A percentile compares a stretch with the other conserved stretches of the same genome.
phyloP scores from a whole-genome alignment of 2,113 vertebrate species.

The Poeciliopsis prolifica region DNA sequence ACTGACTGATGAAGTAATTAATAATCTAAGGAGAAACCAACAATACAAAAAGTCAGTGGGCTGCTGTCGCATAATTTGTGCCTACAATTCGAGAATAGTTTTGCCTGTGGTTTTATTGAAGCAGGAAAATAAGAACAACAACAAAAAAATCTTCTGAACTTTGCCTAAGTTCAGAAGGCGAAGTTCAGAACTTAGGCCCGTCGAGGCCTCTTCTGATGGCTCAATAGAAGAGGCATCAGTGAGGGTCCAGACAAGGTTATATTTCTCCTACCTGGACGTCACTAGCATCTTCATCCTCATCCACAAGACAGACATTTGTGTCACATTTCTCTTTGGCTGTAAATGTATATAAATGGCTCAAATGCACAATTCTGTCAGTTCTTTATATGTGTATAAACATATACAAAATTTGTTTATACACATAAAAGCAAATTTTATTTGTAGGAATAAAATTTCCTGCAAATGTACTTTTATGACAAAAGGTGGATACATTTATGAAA shows the following conservation, averaged over 20 bases:
- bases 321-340: conserved; percentile 2
- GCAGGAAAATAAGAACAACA: too few relatives aligned
- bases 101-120: too few relatives aligned
- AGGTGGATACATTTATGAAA: too few relatives aligned
- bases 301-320: conserved; percentile 3
- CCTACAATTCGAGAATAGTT: too few relatives aligned
- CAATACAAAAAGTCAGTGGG: neutral
- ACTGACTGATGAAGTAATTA: too few relatives aligned
- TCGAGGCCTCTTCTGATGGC: too few relatives aligned
- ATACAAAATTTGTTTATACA: too few relatives aligned
- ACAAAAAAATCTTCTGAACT: too few relatives aligned
- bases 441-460: neutral
- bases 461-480: neutral
- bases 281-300: neutral
- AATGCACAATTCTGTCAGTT: neutral
- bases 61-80: neutral
- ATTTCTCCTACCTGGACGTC: neutral
- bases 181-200: too few relatives aligned
- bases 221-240: neutral
- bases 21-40: too few relatives aligned
- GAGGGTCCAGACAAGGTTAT: neutral
- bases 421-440: too few relatives aligned
- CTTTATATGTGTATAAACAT: neutral
- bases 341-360: neutral
- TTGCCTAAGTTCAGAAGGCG: too few relatives aligned